Evolutionary conservation across 1,140 invertebrate species (phyloP).

Genomic region (Leptestheria dahalacensis): DNA sequence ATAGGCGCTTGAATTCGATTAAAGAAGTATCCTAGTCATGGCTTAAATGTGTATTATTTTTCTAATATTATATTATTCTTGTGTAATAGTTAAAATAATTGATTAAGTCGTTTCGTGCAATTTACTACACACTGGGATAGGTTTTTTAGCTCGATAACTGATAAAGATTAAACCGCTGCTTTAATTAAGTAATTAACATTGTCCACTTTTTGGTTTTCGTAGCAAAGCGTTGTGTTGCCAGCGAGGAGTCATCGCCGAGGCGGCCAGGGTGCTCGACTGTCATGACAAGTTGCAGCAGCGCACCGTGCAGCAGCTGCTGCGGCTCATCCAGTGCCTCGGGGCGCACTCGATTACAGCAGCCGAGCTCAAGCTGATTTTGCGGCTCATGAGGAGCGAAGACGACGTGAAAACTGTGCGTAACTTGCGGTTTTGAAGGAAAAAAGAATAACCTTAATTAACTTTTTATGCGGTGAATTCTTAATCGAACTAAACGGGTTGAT

Average conservation of each 20-base stretch:
- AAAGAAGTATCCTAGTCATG: no score
- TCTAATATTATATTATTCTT: no score
- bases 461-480: no score
- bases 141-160: constrained; percentile 31
- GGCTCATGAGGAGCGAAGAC: constrained; percentile 28
- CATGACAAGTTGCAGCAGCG: constrained; percentile 23
- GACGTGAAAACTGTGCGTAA: no score
- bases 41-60: no score
- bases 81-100: no score
- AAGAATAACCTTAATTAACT: no score
- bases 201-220: constrained; percentile 16
- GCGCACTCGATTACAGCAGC: constrained; percentile 38
- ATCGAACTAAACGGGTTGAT: no score
- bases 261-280: constrained; percentile 27
- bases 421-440: constrained; percentile 23
- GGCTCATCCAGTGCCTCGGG: constrained; percentile 39
- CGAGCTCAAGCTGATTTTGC: constrained; percentile 39
- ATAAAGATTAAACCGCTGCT: neutral
- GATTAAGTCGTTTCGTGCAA: no score
- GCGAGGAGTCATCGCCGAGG: constrained; percentile 27
- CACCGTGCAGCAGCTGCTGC: constrained; percentile 35
- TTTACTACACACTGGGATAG: constrained; percentile 27
- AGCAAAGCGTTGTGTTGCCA: constrained; percentile 19
- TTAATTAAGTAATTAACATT: constrained; percentile 7
- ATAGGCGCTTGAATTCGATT: no score